Base-by-base conservation (phyloP, 2,797 vertebrate species). In the Orientallactaga sibirica region DNA sequence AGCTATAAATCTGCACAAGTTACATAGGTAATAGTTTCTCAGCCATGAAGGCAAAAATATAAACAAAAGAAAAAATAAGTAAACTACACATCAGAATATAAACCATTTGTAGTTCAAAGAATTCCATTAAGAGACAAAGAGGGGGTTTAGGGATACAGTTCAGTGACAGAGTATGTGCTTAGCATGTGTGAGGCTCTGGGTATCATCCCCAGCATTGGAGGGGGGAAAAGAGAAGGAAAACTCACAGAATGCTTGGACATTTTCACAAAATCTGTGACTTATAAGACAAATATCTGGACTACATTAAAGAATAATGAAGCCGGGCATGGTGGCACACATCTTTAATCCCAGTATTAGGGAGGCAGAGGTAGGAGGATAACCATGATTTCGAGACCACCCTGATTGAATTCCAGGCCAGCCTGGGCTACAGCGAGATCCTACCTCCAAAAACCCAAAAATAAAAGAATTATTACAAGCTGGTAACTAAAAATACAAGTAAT, bases 21-120 rank as follows among this genome's bases (percentile, higher is more conserved):
- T 94, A 24, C 8, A 61, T 88, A 91, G 48, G 16, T 61, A 93
- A 90, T 66, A 33, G 19, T n/a, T 95, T 95, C 43, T 74, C 78
- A 86, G 64, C 29, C 80, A 43, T 66, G 29, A 90, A 52, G 87
- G 5, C 41, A 89, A 91, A 76, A 64, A 74, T 15, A 82, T 27
- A 94, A 86, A 58, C 25, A 67, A 78, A 92, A 82, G 18, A 52
- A 80, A 76, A 87, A 77, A 41, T 43, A 24, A 20, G n/a, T 18
- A 75, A n/a, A 68, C 14, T 33, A 29, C 22, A 48, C n/a, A 92
- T 62, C 29, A 81, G 88, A 64, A 67, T 74, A 14, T 61, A 87
- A 90, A 61, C 33, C 43, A 43, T 85, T 92, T 61, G 61, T 87
- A 25, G n/a, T 90, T 58, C 48, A 48, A 48, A 48, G 10, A 10